Percentiles rank a stretch among this genome's conserved stretches.
Conservation (phyloP, 2,888 invertebrate species). For the Allacma fusca region DNA sequence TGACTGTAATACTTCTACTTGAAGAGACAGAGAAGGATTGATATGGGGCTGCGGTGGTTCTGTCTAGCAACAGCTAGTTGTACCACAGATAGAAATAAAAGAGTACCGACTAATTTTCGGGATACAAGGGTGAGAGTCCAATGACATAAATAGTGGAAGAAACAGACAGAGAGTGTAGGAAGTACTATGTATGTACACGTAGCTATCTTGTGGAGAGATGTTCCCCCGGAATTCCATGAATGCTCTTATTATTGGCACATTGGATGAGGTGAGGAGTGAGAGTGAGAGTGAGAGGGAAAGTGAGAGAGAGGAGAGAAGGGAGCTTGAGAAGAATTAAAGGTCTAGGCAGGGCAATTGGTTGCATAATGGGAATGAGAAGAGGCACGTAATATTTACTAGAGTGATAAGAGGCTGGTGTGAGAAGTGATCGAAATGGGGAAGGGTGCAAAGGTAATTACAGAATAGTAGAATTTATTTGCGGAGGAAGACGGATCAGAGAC, state of each 20-base stretch:
- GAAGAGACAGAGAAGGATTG: too few relatives aligned
- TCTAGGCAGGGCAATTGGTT: conserved; percentile 17
- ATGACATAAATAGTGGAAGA: conserved; percentile 8
- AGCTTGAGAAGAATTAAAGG: conserved; percentile 12
- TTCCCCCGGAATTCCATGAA: background rate
- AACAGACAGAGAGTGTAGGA: background rate
- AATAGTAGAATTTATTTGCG: conserved; percentile 55
- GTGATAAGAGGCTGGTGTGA: conserved; percentile 11
- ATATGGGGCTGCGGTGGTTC: too few relatives aligned
- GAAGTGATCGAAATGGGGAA: conserved; percentile 18
- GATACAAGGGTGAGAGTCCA: background rate
- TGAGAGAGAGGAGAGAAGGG: background rate
- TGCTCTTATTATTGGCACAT: conserved; percentile 25
- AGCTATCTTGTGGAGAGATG: background rate
- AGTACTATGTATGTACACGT: background rate
- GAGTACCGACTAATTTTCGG: background rate
- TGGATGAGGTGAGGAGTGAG: conserved; percentile 33
- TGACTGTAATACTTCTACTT: too few relatives aligned
- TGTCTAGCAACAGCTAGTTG: too few relatives aligned
- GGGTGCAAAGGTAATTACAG: conserved; percentile 53
- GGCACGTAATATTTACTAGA: conserved; percentile 28
- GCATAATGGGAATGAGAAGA: conserved; percentile 10
- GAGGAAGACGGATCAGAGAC: conserved; percentile 53
- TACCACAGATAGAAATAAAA: background rate
- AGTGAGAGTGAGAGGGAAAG: background rate